Evolutionary conservation across 1,140 invertebrate species (phyloP).

Genomic region (Rhagoletis pomonella): DNA sequence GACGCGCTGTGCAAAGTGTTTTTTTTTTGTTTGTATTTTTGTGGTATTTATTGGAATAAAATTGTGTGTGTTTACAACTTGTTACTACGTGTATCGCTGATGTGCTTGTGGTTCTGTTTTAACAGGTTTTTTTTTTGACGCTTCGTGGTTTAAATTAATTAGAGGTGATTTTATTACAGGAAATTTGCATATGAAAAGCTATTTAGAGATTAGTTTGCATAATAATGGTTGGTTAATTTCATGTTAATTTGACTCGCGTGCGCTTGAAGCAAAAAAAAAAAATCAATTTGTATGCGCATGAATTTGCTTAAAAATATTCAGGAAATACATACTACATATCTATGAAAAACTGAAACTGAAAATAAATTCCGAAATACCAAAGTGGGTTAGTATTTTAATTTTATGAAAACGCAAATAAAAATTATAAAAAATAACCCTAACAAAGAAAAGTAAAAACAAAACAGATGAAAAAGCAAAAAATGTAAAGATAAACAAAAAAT

Average conservation of each 20-base stretch:
- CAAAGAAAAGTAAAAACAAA: no score
- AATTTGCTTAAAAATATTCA: background rate
- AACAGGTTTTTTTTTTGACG: background rate
- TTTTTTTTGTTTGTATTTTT: background rate
- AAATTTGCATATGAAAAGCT: slow-evolving; percentile 1
- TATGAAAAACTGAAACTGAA: no score
- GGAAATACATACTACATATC: background rate
- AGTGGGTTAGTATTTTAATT: no score
- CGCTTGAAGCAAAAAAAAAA: background rate
- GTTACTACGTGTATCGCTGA: background rate
- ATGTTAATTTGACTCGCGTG: slow-evolving; percentile 8
- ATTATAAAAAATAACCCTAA: no score
- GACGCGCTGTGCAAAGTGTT: background rate
- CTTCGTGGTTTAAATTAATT: background rate
- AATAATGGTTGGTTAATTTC: background rate
- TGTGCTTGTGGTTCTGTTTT: no score
- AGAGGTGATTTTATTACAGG: background rate
- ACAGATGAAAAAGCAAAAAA: no score
- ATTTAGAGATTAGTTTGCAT: background rate
- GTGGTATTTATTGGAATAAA: background rate
- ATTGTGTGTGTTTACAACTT: background rate
- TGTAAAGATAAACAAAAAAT: no score
- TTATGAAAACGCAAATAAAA: no score
- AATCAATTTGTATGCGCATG: background rate
- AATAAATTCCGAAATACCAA: no score